A percentile compares a stretch with the other conserved stretches of the same genome.
Conservation (phyloP, 2,888 invertebrate species). For the Sylvicola cinctus region DNA sequence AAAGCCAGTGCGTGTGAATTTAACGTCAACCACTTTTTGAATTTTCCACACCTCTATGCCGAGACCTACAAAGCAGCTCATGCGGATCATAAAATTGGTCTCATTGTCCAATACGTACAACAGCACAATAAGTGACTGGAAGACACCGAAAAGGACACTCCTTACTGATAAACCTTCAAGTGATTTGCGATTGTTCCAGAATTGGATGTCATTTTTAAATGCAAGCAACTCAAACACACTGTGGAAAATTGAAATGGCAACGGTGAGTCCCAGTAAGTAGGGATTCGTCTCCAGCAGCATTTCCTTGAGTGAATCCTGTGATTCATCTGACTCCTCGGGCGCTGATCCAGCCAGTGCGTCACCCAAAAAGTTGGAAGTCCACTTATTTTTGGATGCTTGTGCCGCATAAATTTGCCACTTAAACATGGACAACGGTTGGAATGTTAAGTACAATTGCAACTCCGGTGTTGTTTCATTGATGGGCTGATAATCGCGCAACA, state of each 20-base stretch:
- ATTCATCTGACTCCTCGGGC: slow-evolving; percentile 59
- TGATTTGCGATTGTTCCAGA: slow-evolving; percentile 96
- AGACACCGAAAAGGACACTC: slow-evolving; percentile 95
- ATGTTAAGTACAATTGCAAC: slow-evolving; percentile 49
- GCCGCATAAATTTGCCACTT: slow-evolving; percentile 98
- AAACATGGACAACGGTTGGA: slow-evolving; percentile 83
- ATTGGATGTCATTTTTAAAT: slow-evolving; percentile 99
- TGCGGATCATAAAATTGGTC: slow-evolving; percentile 86
- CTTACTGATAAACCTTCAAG: slow-evolving; percentile 93
- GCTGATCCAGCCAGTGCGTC: slow-evolving; percentile 36
- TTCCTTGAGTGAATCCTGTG: slow-evolving; percentile 81
- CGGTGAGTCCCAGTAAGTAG: slow-evolving; percentile 77
- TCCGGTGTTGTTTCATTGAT: slow-evolving; percentile 67
- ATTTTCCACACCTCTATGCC: slow-evolving; percentile 99
- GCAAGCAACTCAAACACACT: slow-evolving; percentile 96
- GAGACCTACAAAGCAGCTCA: slow-evolving; percentile 86
- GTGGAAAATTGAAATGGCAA: slow-evolving; percentile 83
- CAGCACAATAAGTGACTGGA: slow-evolving; percentile 86
- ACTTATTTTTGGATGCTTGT: slow-evolving; percentile 80
- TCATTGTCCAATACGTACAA: slow-evolving; percentile 97
- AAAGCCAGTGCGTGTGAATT: slow-evolving; percentile 53
- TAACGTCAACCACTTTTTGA: slow-evolving; percentile 81
- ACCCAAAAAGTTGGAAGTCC: slow-evolving; percentile 41
- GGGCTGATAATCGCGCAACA: slow-evolving; percentile 82
- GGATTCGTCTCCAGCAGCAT: slow-evolving; percentile 93